phyloP scores from a whole-genome alignment of 23 tunicate species.

The Phallusia fumigata region DNA sequence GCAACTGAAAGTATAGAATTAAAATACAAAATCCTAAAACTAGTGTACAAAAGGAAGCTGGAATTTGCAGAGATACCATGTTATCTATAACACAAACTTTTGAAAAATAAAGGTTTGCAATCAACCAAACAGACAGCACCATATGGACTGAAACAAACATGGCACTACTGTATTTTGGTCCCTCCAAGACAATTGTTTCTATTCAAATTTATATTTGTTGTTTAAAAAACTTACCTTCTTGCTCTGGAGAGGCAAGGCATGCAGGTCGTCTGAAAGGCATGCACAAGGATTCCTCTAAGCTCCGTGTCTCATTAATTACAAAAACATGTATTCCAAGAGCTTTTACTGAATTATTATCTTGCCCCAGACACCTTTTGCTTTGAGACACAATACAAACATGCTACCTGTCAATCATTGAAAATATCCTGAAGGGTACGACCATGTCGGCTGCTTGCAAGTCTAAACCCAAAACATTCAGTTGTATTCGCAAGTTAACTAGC shows the following conservation, averaged over 20 bases:
- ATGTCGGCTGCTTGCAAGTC: not conserved
- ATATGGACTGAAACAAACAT: no score
- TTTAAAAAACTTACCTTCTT: constrained; percentile 24
- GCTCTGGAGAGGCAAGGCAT: constrained; percentile 79
- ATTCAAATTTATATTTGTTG: no score
- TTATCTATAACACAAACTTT: no score
- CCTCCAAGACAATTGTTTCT: no score
- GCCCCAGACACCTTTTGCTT: not conserved
- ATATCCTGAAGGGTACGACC: not conserved
- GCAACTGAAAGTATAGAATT: not conserved
- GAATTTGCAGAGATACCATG: no score
- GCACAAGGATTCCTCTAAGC: not conserved
- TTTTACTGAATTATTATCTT: not conserved
- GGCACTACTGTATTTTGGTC: no score
- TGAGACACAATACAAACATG: not conserved
- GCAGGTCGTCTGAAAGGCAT: constrained; percentile 72
- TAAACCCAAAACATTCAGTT: not conserved
- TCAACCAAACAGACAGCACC: no score
- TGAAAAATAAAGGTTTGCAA: no score
- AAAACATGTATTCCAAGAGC: not conserved
- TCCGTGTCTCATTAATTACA: not conserved
- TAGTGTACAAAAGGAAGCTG: no score
- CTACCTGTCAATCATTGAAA: not conserved
- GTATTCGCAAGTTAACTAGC: no score
- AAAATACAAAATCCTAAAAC: not conserved